These are phyloP conservation scores for Gila robusta DNA, from an alignment of 2,797 vertebrate genomes.

Conservation along the genomic window DNA sequence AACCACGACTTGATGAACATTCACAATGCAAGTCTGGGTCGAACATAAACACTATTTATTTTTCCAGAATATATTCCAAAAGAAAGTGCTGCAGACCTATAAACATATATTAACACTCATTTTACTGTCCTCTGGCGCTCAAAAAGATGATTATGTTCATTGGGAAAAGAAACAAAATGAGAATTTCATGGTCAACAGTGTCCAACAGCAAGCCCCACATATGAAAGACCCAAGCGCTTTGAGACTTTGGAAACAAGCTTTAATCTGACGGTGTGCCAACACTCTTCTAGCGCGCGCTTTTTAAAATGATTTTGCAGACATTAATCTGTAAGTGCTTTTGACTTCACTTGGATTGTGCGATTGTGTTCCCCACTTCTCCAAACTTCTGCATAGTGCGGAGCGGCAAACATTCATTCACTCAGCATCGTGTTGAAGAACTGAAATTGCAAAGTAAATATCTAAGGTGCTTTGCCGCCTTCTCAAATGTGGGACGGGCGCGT, in stretches of 20 bases:
- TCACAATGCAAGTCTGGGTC: conserved; percentile 2
- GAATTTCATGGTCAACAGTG: conserved; percentile 10
- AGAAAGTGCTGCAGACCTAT: conserved; percentile 35
- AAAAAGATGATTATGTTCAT: not conserved
- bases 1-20: conserved; percentile 54
- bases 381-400: conserved; percentile 68
- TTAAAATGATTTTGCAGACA: not conserved
- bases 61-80: conserved; percentile 33
- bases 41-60: conserved; percentile 52
- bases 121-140: not conserved
- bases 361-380: conserved; percentile 15
- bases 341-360: not conserved
- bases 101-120: conserved; percentile 15
- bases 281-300: not conserved
- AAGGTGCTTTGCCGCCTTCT: conserved; percentile 49
- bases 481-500: conserved; percentile 16
- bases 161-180: conserved; percentile 54
- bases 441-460: conserved; percentile 66
- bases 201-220: conserved; percentile 8
- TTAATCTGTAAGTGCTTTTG: not conserved
- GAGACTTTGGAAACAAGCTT: conserved; percentile 48
- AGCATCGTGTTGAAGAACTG: conserved; percentile 67
- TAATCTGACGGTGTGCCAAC: conserved; percentile 69
- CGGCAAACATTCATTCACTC: conserved; percentile 71
- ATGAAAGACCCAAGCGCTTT: conserved; percentile 57